Evolutionary conservation across 2,113 vertebrate genomes (phyloP), one percentile per base, ranked within the genome.

Genomic region (Pithys albifrons): DNA sequence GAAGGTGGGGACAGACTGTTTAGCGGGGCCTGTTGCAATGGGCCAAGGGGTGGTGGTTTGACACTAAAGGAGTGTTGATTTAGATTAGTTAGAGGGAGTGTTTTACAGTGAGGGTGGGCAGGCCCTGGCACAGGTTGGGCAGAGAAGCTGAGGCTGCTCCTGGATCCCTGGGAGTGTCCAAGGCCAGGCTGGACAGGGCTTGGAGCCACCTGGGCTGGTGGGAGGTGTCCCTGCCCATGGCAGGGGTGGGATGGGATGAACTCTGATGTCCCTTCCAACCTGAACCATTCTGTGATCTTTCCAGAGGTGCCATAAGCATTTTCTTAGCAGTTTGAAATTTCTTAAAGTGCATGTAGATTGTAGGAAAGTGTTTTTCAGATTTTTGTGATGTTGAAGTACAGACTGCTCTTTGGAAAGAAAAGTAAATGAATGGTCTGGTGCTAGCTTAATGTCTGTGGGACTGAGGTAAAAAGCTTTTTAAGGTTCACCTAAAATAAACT

Each of bases 41-140:
- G 87, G 70, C 39, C 46, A 46, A n/a, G 16, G 39, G 41, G 16
- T 59, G 16, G 10, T 61, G 19, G 16, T 46, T 75, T 54, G 54
- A 29, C 29, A 35, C 29, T 25, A 71, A 35, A 54, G 18, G 39
- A 46, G 46, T 27, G 7, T 52, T 0, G 0, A 48, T 41, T 54
- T 69, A n/a, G 33, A 18, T 59, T n/a, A 48, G 33, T 48, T 54
- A 7, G 5, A 29, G 14, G 28, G n/a, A 35, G 5, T 35, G 24
- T 69, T 82, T 41, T 35, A 22, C 54, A 41, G 4, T 25, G n/a
- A 28, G 28, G 33, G 3, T 13, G 51, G 3, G 0, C 0, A 67
- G 51, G 15, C 12, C 55, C 69, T 81, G 77, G 70, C 69, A 13
- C 45, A 58, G 76, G 55, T 6, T 51, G 6, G 7, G 14, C 86